phyloP scores from a whole-genome alignment of 2,113 vertebrate genomes.

The Ceuthmochares aereus region DNA sequence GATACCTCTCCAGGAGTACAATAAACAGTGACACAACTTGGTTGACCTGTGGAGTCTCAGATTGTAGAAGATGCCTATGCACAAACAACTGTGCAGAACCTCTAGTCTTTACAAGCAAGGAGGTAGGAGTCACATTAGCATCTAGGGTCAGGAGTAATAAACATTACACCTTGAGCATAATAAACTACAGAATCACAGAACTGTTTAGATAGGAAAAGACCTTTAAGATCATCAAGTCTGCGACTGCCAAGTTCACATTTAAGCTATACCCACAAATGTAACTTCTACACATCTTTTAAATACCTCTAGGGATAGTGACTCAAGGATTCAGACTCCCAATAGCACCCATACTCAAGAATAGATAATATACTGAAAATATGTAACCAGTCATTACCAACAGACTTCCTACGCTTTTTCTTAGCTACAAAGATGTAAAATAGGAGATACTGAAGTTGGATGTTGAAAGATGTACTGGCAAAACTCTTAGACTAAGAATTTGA shows the following conservation, averaged over 20 bases:
- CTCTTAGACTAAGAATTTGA: constrained; percentile 19
- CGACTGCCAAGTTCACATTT: too few relatives aligned
- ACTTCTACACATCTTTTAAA: too few relatives aligned
- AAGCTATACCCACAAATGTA: too few relatives aligned
- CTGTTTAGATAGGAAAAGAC: too few relatives aligned
- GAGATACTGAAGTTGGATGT: background rate
- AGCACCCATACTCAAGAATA: background rate
- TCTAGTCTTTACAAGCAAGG: background rate
- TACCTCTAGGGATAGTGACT: too few relatives aligned
- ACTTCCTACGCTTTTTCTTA: background rate
- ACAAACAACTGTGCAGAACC: background rate
- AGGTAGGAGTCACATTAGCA: background rate
- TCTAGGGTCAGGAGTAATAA: background rate
- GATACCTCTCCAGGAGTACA: background rate
- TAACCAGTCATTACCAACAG: background rate
- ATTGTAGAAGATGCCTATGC: background rate
- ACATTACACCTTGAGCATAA: background rate
- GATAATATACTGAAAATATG: background rate
- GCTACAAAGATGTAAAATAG: background rate
- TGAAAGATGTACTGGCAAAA: constrained; percentile 19
- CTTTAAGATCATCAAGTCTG: too few relatives aligned
- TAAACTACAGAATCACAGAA: background rate
- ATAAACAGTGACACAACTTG: background rate
- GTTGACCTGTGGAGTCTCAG: background rate
- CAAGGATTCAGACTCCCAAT: background rate